phyloP scores from a whole-genome alignment of 2,888 invertebrate genomes.

The Patella depressa region DNA sequence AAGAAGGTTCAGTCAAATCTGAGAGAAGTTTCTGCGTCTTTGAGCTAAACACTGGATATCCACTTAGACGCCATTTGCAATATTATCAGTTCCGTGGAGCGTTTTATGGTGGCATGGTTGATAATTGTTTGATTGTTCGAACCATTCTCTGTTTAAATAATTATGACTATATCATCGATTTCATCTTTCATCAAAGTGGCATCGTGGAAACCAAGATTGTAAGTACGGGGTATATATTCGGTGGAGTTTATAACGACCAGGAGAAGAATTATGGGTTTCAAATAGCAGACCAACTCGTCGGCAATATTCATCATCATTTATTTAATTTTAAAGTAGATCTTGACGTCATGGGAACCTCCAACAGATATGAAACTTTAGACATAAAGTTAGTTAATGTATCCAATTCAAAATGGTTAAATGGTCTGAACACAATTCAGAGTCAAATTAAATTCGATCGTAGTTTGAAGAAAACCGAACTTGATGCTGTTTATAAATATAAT shows the following conservation, averaged over 20 bases:
- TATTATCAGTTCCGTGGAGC: not conserved
- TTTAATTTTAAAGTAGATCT: slow-evolving; percentile 42
- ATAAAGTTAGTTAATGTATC: slow-evolving; percentile 39
- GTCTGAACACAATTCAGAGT: slow-evolving; percentile 31
- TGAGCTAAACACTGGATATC: slow-evolving; percentile 32
- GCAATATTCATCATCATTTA: slow-evolving; percentile 38
- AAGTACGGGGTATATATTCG: slow-evolving; percentile 36
- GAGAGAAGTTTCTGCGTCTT: slow-evolving; percentile 35
- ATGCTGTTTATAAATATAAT: slow-evolving; percentile 53
- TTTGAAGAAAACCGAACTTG: slow-evolving; percentile 43
- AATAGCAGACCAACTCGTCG: slow-evolving; percentile 22
- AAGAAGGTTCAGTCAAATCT: not conserved
- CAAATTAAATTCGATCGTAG: slow-evolving; percentile 42
- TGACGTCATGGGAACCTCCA: slow-evolving; percentile 52
- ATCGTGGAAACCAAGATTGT: slow-evolving; percentile 30
- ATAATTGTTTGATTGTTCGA: slow-evolving; percentile 29
- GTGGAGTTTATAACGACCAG: slow-evolving; percentile 22
- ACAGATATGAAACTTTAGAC: slow-evolving; percentile 56
- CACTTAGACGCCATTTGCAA: slow-evolving; percentile 31
- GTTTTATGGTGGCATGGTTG: slow-evolving; percentile 30
- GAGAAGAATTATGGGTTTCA: slow-evolving; percentile 32
- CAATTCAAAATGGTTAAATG: slow-evolving; percentile 37
- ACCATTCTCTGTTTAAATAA: slow-evolving; percentile 30
- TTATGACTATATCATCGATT: slow-evolving; percentile 40
- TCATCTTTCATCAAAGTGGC: slow-evolving; percentile 35